Conservation (phyloP, 2,797 vertebrate genomes). For the Saguinus oedipus region DNA sequence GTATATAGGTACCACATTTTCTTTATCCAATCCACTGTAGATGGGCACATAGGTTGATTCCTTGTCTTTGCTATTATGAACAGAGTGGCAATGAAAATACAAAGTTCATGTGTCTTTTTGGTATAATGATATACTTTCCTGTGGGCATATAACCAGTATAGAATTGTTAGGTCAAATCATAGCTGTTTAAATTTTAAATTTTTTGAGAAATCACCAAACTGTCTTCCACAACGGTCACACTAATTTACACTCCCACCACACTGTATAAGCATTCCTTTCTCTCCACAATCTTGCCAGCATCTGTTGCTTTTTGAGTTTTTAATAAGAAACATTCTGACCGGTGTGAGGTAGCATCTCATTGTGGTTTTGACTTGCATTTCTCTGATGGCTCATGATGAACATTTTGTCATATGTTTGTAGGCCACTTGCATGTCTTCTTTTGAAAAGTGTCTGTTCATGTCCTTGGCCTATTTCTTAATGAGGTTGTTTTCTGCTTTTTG, state of each 20-base stretch:
- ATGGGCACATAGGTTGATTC: neutral
- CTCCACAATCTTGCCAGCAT: neutral
- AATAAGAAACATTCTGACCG: neutral
- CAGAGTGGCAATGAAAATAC: neutral
- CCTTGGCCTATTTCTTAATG: neutral
- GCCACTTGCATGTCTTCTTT: neutral
- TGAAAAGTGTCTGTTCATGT: neutral
- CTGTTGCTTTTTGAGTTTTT: neutral
- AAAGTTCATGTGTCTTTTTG: neutral
- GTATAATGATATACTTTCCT: neutral
- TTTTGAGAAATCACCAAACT: neutral
- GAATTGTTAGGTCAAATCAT: neutral
- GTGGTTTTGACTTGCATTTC: no score
- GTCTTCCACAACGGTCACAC: neutral
- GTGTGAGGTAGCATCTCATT: neutral
- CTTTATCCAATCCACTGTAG: neutral
- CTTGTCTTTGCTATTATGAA: neutral
- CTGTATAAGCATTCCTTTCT: neutral
- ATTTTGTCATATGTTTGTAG: neutral
- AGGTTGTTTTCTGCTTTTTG: neutral
- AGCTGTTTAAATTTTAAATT: neutral
- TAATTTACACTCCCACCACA: neutral
- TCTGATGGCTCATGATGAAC: neutral
- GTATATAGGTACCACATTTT: neutral
- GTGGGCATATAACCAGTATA: neutral